A percentile compares a stretch with the other conserved stretches of the same genome.
phyloP scores from a whole-genome alignment of 1,140 invertebrate species.

The Bombus sylvicola region DNA sequence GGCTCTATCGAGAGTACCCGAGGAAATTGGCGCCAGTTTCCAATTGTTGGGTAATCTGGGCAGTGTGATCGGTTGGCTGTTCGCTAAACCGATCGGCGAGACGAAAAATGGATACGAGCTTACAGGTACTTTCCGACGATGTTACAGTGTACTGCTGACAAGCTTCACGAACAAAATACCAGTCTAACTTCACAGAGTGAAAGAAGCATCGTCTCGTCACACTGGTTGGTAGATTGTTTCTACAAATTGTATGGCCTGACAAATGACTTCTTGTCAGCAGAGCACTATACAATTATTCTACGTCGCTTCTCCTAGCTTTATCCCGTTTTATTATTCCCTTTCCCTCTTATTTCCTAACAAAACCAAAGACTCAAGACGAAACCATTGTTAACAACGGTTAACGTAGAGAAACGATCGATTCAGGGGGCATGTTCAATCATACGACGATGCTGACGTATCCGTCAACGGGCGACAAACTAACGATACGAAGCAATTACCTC shows the following conservation, averaged over 20 bases:
- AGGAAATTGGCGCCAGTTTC: slow-evolving; percentile 89
- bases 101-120: slow-evolving; percentile 94
- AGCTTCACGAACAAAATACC: background rate
- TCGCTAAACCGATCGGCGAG: slow-evolving; percentile 89
- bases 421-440: slow-evolving; percentile 93
- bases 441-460: slow-evolving; percentile 89
- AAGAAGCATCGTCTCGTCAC: background rate
- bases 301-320: background rate
- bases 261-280: background rate
- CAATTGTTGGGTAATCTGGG: slow-evolving; percentile 92
- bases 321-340: background rate
- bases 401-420: slow-evolving; percentile 51
- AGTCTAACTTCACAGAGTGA: background rate
- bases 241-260: background rate
- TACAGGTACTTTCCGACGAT: slow-evolving; percentile 83
- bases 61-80: slow-evolving; percentile 94
- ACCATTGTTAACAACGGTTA: background rate
- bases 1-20: slow-evolving; percentile 91
- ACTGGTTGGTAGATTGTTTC: background rate
- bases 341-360: background rate
- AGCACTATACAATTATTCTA: background rate
- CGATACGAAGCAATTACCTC: slow-evolving; percentile 90
- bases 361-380: background rate
- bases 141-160: background rate
- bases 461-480: slow-evolving; percentile 87